A percentile compares a stretch with the other conserved stretches of the same genome.
phyloP scores from a whole-genome alignment of 2,113 vertebrate species.

The Tachysurus fulvidraco region DNA sequence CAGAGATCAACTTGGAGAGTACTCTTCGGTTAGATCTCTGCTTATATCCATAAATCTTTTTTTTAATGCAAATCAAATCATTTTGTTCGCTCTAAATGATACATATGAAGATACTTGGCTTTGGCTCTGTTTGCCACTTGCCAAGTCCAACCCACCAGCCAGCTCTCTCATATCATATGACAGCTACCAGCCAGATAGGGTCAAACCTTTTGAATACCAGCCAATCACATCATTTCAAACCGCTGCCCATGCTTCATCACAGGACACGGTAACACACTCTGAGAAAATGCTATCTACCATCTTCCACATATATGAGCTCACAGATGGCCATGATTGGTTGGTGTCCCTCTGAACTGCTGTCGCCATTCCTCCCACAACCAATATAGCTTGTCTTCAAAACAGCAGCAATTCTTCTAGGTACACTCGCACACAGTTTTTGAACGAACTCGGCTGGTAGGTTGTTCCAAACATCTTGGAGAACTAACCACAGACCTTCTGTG shows the following conservation, averaged over 20 bases:
- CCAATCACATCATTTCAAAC: not conserved
- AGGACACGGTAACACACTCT: not conserved
- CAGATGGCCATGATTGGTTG: not conserved
- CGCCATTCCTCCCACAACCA: not conserved
- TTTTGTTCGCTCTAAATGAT: not conserved
- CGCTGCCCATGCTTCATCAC: not conserved
- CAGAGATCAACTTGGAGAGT: conserved; percentile 34
- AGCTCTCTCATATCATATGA: not conserved
- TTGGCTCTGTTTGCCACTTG: not conserved
- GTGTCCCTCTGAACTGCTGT: not conserved
- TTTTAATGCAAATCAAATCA: not conserved
- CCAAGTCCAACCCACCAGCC: not conserved
- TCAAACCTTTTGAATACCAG: not conserved
- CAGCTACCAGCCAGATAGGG: not conserved
- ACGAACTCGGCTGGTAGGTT: no score
- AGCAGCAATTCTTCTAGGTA: no score
- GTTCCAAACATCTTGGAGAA: no score
- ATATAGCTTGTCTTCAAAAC: not conserved
- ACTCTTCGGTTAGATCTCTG: not conserved
- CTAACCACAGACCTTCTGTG: no score
- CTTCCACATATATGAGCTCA: not conserved
- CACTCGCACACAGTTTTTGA: no score
- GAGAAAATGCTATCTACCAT: not conserved
- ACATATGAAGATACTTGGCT: not conserved
- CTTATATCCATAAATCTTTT: not conserved